A percentile compares a stretch with the other conserved stretches of the same genome.
These are phyloP conservation scores for Epinephelus lanceolatus DNA, from an alignment of 2,113 vertebrate genomes.

Conservation along the genomic window DNA sequence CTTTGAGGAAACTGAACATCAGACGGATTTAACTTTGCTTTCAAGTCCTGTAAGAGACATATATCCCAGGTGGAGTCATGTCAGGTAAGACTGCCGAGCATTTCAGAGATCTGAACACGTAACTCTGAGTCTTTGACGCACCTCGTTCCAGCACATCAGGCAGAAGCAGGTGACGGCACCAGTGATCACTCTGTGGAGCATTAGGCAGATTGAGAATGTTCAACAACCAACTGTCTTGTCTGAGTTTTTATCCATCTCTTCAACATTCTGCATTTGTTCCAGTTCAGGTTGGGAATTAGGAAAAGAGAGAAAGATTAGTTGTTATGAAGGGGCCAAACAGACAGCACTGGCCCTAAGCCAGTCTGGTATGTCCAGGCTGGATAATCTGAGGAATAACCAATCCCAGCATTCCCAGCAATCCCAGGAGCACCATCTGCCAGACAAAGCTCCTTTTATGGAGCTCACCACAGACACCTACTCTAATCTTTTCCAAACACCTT, in stretches of 20 bases:
- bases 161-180: background rate
- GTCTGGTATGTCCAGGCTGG: conserved; percentile 43
- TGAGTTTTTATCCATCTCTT: background rate
- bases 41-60: no score
- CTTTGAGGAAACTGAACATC: background rate
- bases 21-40: background rate
- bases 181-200: background rate
- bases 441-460: conserved; percentile 48
- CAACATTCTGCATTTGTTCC: background rate
- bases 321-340: conserved; percentile 18
- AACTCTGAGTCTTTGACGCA: background rate
- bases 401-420: conserved; percentile 54
- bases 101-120: background rate
- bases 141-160: conserved; percentile 10
- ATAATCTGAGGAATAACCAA: conserved; percentile 59
- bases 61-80: background rate
- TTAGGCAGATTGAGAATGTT: background rate
- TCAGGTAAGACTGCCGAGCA: background rate
- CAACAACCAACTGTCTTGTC: background rate
- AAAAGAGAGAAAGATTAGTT: background rate
- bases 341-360: conserved; percentile 21
- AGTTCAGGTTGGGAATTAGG: background rate
- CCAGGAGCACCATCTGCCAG: conserved; percentile 52
- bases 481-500: conserved; percentile 36
- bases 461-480: conserved; percentile 14